Evolutionary conservation across 2,888 invertebrate genomes (phyloP).

Genomic region (Philereme transversata): DNA sequence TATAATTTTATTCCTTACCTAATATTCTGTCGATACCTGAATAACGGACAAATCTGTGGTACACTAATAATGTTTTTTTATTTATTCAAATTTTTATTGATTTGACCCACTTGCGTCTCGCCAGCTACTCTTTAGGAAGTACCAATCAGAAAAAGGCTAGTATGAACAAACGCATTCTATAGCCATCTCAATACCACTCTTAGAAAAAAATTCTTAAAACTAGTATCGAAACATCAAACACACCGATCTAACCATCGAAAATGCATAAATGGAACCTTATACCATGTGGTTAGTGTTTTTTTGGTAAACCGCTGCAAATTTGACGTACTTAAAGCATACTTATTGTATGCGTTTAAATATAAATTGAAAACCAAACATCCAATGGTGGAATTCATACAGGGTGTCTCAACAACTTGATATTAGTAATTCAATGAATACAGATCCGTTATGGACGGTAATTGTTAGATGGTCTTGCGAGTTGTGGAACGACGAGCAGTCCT

Average conservation of each 20-base stretch:
- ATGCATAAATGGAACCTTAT: constrained; percentile 45
- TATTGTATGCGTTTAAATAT: neutral
- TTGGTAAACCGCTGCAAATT: constrained; percentile 54
- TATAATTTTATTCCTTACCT: too few relatives aligned
- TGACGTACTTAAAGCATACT: constrained; percentile 24
- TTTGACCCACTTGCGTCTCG: too few relatives aligned
- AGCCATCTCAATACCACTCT: constrained; percentile 23
- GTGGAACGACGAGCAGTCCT: too few relatives aligned
- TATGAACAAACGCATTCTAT: constrained; percentile 4
- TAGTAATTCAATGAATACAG: neutral
- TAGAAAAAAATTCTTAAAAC: constrained; percentile 29
- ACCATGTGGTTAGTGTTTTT: constrained; percentile 44
- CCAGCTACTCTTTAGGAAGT: too few relatives aligned
- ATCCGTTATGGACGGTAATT: too few relatives aligned
- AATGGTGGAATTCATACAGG: constrained; percentile 4
- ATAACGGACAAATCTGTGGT: too few relatives aligned
- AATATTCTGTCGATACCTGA: too few relatives aligned
- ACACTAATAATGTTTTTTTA: too few relatives aligned
- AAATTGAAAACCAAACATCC: neutral
- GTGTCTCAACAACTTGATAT: neutral
- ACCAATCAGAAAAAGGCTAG: neutral
- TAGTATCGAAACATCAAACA: constrained; percentile 30
- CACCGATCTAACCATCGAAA: constrained; percentile 21
- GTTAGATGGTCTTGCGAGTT: too few relatives aligned
- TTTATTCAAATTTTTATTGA: too few relatives aligned